These are phyloP conservation scores for Danio rerio DNA, from an alignment of 2,113 vertebrate species.

Conservation along the genomic window DNA sequence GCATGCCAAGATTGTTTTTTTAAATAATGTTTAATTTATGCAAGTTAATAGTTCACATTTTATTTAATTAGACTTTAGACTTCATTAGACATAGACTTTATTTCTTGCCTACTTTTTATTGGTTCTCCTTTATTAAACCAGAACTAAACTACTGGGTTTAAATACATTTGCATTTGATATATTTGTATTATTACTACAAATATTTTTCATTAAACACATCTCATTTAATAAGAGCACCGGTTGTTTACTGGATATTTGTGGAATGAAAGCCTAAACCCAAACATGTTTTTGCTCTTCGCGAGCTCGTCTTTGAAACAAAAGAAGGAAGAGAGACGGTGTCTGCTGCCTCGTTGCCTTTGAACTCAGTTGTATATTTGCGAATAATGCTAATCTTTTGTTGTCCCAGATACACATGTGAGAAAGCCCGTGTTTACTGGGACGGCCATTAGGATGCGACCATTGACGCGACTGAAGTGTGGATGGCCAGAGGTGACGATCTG, in stretches of 20 bases:
- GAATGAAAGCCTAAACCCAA: constrained; percentile 7
- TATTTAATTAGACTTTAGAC: too few species aligned
- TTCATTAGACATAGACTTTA: neutral
- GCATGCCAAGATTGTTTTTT: too few species aligned
- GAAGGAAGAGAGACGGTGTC: constrained; percentile 64
- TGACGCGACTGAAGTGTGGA: constrained; percentile 63
- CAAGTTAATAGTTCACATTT: too few species aligned
- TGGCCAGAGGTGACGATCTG: constrained; percentile 62
- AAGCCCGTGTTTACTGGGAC: constrained; percentile 68
- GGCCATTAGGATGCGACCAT: constrained; percentile 64
- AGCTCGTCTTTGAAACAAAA: constrained; percentile 55
- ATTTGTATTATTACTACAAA: neutral
- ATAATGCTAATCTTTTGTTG: constrained; percentile 79
- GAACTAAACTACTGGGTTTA: neutral
- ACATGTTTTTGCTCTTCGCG: neutral
- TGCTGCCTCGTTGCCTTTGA: constrained; percentile 68
- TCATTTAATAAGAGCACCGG: neutral
- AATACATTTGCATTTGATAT: neutral
- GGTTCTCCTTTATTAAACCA: neutral
- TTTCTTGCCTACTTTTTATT: neutral
- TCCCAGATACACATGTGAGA: constrained; percentile 75
- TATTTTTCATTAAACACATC: neutral
- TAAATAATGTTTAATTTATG: too few species aligned
- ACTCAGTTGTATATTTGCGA: constrained; percentile 78
- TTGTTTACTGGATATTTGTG: neutral